Conservation (phyloP, 1,140 invertebrate genomes). For the Lepeophtheirus salmonis region DNA sequence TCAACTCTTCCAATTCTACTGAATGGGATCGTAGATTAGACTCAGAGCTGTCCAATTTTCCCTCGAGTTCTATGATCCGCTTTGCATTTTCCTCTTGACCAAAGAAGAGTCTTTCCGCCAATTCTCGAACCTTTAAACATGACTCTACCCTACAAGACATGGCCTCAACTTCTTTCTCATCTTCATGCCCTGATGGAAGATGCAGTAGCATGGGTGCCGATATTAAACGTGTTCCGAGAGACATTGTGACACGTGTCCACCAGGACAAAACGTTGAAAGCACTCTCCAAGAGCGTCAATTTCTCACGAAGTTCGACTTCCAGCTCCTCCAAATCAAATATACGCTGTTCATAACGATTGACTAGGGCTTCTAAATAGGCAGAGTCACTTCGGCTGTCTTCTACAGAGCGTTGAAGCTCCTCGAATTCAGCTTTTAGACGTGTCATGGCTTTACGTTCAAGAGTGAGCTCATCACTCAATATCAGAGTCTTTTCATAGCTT, state of each 20-base stretch:
- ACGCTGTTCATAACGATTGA: slow-evolving; percentile 5
- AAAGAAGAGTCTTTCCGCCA: neutral
- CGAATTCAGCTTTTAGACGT: neutral
- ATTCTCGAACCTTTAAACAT: neutral
- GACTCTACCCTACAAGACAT: neutral
- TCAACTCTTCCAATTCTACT: neutral
- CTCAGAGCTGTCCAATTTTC: neutral
- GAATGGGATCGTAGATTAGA: neutral
- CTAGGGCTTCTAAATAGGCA: slow-evolving; percentile 11
- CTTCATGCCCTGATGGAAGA: neutral
- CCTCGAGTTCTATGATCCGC: neutral
- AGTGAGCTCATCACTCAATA: slow-evolving; percentile 6
- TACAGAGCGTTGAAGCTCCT: neutral
- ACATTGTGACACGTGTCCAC: neutral
- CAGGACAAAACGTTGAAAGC: neutral
- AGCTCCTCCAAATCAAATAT: slow-evolving; percentile 11
- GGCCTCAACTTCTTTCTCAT: neutral
- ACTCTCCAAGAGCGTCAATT: slow-evolving; percentile 7
- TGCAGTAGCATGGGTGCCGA: neutral
- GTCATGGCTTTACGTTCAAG: neutral
- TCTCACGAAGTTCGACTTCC: slow-evolving; percentile 12
- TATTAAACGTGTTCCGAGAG: neutral
- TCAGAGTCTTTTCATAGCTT: neutral
- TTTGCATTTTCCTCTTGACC: neutral
- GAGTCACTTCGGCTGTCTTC: neutral